A percentile compares a stretch with the other conserved stretches of the same genome.
phyloP scores from a whole-genome alignment of 2,113 vertebrate genomes.

The Manacus vitellinus region DNA sequence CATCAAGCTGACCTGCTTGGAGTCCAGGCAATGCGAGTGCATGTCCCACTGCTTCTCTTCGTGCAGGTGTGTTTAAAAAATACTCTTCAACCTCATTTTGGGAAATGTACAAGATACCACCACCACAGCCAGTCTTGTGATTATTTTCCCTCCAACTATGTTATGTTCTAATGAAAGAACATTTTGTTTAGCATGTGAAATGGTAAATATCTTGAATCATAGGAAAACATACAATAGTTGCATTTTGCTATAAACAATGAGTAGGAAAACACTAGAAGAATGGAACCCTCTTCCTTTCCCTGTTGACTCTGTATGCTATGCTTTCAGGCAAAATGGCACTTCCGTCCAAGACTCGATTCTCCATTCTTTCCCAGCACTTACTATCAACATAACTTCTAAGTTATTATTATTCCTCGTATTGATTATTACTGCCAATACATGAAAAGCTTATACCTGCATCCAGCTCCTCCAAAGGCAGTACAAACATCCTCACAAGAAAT shows the following conservation, averaged over 20 bases:
- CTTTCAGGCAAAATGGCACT: conserved; percentile 50
- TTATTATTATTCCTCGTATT: conserved; percentile 40
- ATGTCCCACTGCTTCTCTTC: neutral
- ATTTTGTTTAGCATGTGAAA: conserved; percentile 35
- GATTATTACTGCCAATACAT: neutral
- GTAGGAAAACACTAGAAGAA: conserved; percentile 62
- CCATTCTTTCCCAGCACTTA: conserved; percentile 7
- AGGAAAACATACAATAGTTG: conserved; percentile 37
- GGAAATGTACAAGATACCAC: neutral
- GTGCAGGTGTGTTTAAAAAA: neutral
- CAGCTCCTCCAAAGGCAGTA: neutral
- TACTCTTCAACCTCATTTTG: neutral
- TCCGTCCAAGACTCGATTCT: conserved; percentile 36
- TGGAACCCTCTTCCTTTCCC: conserved; percentile 64
- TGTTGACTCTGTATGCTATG: conserved; percentile 8
- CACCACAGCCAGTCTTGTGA: fast-evolving
- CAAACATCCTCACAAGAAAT: neutral
- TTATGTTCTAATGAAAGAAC: conserved; percentile 7
- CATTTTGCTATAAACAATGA: conserved; percentile 56
- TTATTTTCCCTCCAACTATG: neutral
- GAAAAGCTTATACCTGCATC: neutral
- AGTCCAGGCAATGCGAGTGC: neutral
- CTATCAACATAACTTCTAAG: conserved; percentile 16
- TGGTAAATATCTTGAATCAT: conserved; percentile 7
- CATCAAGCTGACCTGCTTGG: neutral